These are phyloP conservation scores for Minunthozetes semirufus DNA, from an alignment of 2,888 invertebrate species.

Conservation along the genomic window DNA sequence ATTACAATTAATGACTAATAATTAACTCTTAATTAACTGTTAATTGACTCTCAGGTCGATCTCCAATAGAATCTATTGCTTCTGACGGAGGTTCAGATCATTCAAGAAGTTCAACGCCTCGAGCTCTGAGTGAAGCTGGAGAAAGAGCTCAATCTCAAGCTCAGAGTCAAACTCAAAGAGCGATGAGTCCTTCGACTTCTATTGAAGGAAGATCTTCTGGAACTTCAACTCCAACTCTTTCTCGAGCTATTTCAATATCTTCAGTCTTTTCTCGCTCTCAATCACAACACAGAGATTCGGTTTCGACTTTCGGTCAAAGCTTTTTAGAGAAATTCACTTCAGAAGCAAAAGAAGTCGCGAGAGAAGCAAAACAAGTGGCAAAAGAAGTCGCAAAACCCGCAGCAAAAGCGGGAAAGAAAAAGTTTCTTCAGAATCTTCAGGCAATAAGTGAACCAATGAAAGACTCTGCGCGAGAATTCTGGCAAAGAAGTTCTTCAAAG, in stretches of 20 bases:
- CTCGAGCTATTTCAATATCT: slow-evolving; percentile 42
- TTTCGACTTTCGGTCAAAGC: slow-evolving; percentile 19
- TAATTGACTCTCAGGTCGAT: slow-evolving; percentile 37
- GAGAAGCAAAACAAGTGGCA: slow-evolving; percentile 76
- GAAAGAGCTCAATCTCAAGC: too few relatives aligned
- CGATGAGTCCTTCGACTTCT: not conserved
- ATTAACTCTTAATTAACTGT: too few relatives aligned
- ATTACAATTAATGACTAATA: too few relatives aligned
- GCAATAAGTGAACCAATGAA: slow-evolving; percentile 50
- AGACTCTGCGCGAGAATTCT: slow-evolving; percentile 22
- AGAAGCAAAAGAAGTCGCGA: slow-evolving; percentile 80
- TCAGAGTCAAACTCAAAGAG: too few relatives aligned
- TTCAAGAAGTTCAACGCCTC: slow-evolving; percentile 10
- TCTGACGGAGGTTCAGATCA: not conserved
- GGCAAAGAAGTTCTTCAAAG: not conserved
- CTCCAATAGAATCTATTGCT: slow-evolving; percentile 40
- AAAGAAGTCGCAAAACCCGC: slow-evolving; percentile 82
- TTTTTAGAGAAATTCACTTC: slow-evolving; percentile 45
- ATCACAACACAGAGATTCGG: slow-evolving; percentile 36
- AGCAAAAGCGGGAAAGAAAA: slow-evolving; percentile 62
- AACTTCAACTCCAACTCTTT: slow-evolving; percentile 41
- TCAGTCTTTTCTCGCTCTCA: slow-evolving; percentile 39
- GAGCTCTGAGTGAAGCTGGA: too few relatives aligned
- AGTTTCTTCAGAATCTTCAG: slow-evolving; percentile 46
- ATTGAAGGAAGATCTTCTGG: slow-evolving; percentile 35